Conservation (phyloP, 1,140 invertebrate genomes). For the Plectrocnemia conspersa region DNA sequence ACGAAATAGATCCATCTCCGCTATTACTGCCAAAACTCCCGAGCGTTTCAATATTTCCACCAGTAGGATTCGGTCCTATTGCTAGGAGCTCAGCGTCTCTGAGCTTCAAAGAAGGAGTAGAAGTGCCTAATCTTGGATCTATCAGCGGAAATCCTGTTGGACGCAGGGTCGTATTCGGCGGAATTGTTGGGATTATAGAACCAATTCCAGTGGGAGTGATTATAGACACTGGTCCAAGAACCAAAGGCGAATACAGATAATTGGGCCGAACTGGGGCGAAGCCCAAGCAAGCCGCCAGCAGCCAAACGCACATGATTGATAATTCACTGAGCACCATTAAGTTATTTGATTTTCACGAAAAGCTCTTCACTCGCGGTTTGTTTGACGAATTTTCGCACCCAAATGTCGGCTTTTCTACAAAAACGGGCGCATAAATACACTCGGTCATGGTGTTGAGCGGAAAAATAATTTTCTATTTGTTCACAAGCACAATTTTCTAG, state of each 20-base stretch:
- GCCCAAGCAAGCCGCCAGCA: conserved; percentile 48
- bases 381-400: no score
- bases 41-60: no score
- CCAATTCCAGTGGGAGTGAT: conserved; percentile 25
- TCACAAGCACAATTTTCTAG: no score
- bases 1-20: conserved; percentile 31
- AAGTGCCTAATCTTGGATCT: conserved; percentile 41
- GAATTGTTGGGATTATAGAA: neutral
- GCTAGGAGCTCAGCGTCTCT: conserved; percentile 39
- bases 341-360: no score
- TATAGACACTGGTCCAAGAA: conserved; percentile 33
- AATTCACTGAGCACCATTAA: no score
- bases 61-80: conserved; percentile 30
- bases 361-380: no score
- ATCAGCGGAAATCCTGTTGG: conserved; percentile 36
- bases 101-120: conserved; percentile 38
- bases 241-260: conserved; percentile 6
- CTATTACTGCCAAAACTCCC: no score
- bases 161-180: neutral
- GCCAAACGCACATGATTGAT: conserved; percentile 52
- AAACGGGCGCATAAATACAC: no score
- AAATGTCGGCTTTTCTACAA: no score
- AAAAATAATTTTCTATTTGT: no score
- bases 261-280: conserved; percentile 38
- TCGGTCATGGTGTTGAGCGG: no score